A percentile compares a stretch with the other conserved stretches of the same genome.
These are phyloP conservation scores for Sinotaia quadrata DNA, from an alignment of 2,888 invertebrate genomes.

Conservation along the genomic window DNA sequence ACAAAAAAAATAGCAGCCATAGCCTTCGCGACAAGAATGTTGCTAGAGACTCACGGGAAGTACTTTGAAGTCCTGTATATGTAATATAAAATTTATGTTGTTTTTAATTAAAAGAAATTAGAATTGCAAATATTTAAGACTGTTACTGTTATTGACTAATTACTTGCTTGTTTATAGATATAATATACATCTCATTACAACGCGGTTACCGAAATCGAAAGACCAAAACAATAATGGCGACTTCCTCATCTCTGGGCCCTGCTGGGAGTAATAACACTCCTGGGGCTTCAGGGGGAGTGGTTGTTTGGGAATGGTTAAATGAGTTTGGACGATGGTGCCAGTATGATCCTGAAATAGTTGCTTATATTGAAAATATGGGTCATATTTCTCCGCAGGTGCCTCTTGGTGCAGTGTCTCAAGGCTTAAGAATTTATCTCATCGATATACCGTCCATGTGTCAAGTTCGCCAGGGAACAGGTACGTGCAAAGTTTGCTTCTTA, in stretches of 20 bases:
- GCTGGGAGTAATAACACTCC: background rate
- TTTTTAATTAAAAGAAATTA: background rate
- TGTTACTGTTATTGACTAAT: background rate
- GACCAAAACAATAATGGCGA: conserved; percentile 45
- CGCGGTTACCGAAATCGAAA: conserved; percentile 21
- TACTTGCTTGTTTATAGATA: too few relatives aligned
- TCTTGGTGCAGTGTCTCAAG: conserved; percentile 50
- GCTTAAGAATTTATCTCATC: conserved; percentile 51
- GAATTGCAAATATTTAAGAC: background rate
- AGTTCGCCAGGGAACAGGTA: conserved; percentile 59
- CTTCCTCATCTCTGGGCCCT: conserved; percentile 25
- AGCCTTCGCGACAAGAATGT: conserved; percentile 44
- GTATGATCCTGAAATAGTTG: conserved; percentile 56
- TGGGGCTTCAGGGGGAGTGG: conserved; percentile 39
- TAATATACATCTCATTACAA: background rate
- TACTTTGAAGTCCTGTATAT: background rate
- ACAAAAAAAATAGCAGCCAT: conserved; percentile 26
- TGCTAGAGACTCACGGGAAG: conserved; percentile 21
- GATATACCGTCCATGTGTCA: conserved; percentile 56
- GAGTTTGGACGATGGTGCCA: conserved; percentile 61
- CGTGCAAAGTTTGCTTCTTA: background rate
- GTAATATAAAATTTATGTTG: background rate
- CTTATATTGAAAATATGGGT: conserved; percentile 54
- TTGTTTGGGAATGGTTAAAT: conserved; percentile 67
- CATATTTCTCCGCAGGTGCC: conserved; percentile 37